Evolutionary conservation across 2,113 vertebrate species (phyloP), one percentile per base, ranked within the genome.

Genomic region (Tragelaphus scriptus): DNA sequence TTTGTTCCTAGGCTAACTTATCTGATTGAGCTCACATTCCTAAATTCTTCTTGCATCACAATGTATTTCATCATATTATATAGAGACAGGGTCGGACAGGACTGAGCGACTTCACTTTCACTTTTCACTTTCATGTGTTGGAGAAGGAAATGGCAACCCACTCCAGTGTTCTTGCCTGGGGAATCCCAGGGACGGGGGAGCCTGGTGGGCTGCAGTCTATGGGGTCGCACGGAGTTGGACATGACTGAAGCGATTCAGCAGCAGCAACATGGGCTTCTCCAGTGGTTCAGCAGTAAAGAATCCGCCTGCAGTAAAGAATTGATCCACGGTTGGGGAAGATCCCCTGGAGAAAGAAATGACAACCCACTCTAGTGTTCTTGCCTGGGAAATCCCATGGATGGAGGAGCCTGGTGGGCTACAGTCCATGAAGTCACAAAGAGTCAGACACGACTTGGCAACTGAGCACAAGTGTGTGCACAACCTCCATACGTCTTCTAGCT

Each of bases 381-480:
- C 17, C 65, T 71, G 4, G 32, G 65, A 71, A 71, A 21, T 36
- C 32, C 17, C n/a, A 71, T 21, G 32, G 65, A 21, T 4, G 2
- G 17, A 36, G n/a, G 65, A 71, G 65, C n/a, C n/a, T 68, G 16
- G 63, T 3, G 1, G 63, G 16, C 63, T 21, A n/a, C 8, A 68
- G 32, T 9, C 32, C 17, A 68, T 36, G 32, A 32, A 16, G 65
- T 36, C 65, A 19, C 32, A 68, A 30, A 63, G 32, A 68, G 32
- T n/a, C 28, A 30, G 65, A 36, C 17, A 36, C 1, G 32, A 68
- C 65, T 36, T 1, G 4, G 65, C 32, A 68, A 2, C 30, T 65
- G 65, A 36, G 32, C 65, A 19, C 30, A 17, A 32, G 30, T 30
- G 16, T 4, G 30, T 0, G 0, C 61, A 32, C 61, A 63, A 0